phyloP scores from a whole-genome alignment of 2,888 invertebrate genomes.

The Beris chalybata region DNA sequence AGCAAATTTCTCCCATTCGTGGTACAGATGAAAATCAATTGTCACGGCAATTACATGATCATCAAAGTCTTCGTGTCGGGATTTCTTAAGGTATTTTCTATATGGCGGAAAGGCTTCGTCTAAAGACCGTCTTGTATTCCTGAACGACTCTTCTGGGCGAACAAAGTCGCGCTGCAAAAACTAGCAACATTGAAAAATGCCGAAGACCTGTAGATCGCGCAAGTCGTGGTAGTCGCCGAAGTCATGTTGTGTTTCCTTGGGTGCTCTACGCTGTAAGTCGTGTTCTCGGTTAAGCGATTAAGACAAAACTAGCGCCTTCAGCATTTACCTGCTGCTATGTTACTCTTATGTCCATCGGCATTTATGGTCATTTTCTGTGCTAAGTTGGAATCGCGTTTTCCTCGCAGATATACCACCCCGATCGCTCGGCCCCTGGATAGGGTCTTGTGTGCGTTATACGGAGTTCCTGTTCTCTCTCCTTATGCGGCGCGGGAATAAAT shows the following conservation, averaged over 20 bases:
- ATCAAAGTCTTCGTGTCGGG: constrained; percentile 7
- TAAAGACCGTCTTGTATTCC: not conserved
- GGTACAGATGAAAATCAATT: constrained; percentile 18
- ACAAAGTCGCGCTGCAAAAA: constrained; percentile 4
- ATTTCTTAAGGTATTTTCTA: constrained; percentile 14
- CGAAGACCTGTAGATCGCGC: constrained; percentile 7
- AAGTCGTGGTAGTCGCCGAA: constrained; percentile 34
- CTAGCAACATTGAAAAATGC: constrained; percentile 5
- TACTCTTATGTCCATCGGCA: constrained; percentile 8
- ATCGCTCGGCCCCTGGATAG: not conserved
- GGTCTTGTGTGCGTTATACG: constrained; percentile 5
- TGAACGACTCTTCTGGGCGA: constrained; percentile 13
- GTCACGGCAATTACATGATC: constrained; percentile 12
- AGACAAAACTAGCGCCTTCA: constrained; percentile 38
- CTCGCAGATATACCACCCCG: too few species aligned
- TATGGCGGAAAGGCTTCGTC: constrained; percentile 16
- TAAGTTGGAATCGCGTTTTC: too few species aligned
- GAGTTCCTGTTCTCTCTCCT: constrained; percentile 21
- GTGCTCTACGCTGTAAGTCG: constrained; percentile 32
- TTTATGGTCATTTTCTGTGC: constrained; percentile 19
- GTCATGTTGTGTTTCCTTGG: constrained; percentile 31
- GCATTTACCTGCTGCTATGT: constrained; percentile 14
- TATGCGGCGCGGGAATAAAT: constrained; percentile 43
- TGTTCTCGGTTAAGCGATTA: constrained; percentile 35
- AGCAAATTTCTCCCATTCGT: constrained; percentile 22